These are phyloP conservation scores for Diorhabda elongata DNA, from an alignment of 1,140 invertebrate genomes.

Conservation along the genomic window DNA sequence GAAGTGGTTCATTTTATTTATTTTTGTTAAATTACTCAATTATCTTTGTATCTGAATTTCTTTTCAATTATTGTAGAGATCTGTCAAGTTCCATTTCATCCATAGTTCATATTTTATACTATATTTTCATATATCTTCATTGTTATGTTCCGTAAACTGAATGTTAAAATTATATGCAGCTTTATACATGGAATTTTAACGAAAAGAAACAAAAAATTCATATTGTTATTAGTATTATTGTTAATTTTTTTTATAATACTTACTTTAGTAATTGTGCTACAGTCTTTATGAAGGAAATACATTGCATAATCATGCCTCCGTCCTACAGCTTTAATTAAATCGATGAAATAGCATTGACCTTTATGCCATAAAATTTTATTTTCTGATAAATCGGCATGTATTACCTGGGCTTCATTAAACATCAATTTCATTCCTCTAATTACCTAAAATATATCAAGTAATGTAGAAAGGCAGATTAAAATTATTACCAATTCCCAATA, in stretches of 20 bases:
- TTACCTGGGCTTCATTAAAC: constrained; percentile 71
- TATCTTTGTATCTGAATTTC: too few relatives aligned
- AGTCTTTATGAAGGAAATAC: constrained; percentile 78
- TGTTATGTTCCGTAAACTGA: too few relatives aligned
- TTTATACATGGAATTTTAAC: background rate
- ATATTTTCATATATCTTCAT: background rate
- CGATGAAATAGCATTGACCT: constrained; percentile 79
- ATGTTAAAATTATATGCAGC: background rate
- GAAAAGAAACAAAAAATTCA: background rate
- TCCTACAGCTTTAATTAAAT: constrained; percentile 89
- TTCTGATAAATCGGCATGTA: constrained; percentile 91
- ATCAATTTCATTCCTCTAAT: constrained; percentile 68
- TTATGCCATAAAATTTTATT: constrained; percentile 86
- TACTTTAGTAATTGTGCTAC: constrained; percentile 70
- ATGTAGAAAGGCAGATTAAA: too few relatives aligned
- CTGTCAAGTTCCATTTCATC: too few relatives aligned
- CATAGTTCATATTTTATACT: background rate
- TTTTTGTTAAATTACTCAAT: too few relatives aligned
- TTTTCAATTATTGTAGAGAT: too few relatives aligned
- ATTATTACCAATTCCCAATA: too few relatives aligned
- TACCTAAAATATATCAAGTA: constrained; percentile 45
- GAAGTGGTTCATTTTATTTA: too few relatives aligned
- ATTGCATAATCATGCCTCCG: constrained; percentile 73
- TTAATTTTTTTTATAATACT: constrained; percentile 36
- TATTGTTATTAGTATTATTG: too few relatives aligned